Percentiles rank a stretch among this genome's conserved stretches.
Evolutionary conservation across 2,113 vertebrate species (phyloP).

Genomic region (Seriola rivoliana): DNA sequence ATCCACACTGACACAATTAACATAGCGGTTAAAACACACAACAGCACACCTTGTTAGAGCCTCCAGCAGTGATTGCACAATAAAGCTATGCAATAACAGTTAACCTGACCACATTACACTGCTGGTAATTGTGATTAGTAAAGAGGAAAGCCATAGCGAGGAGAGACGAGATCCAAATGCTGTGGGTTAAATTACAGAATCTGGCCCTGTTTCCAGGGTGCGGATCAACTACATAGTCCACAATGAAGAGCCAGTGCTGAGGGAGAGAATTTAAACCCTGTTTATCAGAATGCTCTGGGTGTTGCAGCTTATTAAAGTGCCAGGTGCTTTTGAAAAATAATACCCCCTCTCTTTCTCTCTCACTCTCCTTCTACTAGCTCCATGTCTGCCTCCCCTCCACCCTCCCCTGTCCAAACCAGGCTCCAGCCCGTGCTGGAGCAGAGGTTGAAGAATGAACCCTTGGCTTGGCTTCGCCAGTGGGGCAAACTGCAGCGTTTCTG

Average conservation of each 20-base stretch:
- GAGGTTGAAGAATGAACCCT: slow-evolving; percentile 68
- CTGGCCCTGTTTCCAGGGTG: slow-evolving; percentile 53
- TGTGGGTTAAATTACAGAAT: slow-evolving; percentile 58
- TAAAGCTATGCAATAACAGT: slow-evolving; percentile 48
- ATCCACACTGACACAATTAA: slow-evolving; percentile 41
- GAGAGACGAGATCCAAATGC: slow-evolving; percentile 46
- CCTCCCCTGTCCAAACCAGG: slow-evolving; percentile 10
- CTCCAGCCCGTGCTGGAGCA: slow-evolving; percentile 43
- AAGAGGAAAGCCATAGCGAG: slow-evolving; percentile 41
- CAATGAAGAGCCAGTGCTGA: slow-evolving; percentile 55
- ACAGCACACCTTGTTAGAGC: slow-evolving; percentile 16
- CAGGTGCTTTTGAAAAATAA: slow-evolving; percentile 77
- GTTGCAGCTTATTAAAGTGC: slow-evolving; percentile 79
- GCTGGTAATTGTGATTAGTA: slow-evolving; percentile 64
- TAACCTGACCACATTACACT: slow-evolving; percentile 56
- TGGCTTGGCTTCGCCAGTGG: slow-evolving; percentile 67
- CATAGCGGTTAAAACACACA: slow-evolving; percentile 49
- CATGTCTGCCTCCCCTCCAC: slow-evolving; percentile 18
- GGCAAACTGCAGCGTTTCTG: slow-evolving; percentile 78
- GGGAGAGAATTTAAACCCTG: slow-evolving; percentile 66
- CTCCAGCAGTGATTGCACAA: slow-evolving; percentile 31
- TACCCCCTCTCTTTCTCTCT: slow-evolving; percentile 4
- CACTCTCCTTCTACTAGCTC: slow-evolving; percentile 20
- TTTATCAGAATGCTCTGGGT: slow-evolving; percentile 78
- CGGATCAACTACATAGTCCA: slow-evolving; percentile 53